Percentiles rank a stretch among this genome's conserved stretches.
phyloP scores from a whole-genome alignment of 1,140 invertebrate species.

The Macrobrachium rosenbergii region DNA sequence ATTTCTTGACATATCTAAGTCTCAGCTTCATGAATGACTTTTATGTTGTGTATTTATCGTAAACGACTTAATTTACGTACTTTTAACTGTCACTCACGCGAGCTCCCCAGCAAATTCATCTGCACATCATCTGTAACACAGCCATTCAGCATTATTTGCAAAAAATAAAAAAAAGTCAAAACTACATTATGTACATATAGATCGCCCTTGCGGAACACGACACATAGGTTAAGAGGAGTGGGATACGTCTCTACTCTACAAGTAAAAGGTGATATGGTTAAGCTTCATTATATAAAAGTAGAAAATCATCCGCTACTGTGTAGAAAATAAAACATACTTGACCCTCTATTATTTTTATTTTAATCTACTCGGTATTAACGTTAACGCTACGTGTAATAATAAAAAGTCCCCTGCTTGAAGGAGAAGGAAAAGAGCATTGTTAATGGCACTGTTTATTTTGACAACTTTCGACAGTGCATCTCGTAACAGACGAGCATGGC shows the following conservation, averaged over 20 bases:
- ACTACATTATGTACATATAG: conserved; percentile 52
- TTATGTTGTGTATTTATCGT: too few relatives aligned
- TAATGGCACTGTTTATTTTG: conserved; percentile 45
- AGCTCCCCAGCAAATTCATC: conserved; percentile 15
- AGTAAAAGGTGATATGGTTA: conserved; percentile 51
- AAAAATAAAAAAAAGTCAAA: conserved; percentile 3
- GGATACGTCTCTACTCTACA: conserved; percentile 27
- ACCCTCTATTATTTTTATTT: neutral
- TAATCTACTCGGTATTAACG: neutral
- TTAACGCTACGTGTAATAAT: neutral
- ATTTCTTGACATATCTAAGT: too few relatives aligned
- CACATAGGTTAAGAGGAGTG: neutral
- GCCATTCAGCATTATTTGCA: conserved; percentile 60
- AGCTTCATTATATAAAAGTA: conserved; percentile 59
- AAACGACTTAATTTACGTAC: neutral
- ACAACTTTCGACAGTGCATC: too few relatives aligned
- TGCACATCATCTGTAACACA: conserved; percentile 49
- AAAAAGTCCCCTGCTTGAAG: neutral
- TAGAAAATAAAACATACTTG: conserved; percentile 30
- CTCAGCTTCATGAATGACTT: too few relatives aligned
- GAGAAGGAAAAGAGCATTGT: neutral
- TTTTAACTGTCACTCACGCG: too few relatives aligned
- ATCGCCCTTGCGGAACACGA: conserved; percentile 26
- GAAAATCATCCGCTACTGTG: conserved; percentile 39
- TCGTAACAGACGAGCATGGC: too few relatives aligned